Base-by-base conservation (phyloP, 2,888 invertebrate genomes). In the Dusona sp. region DNA sequence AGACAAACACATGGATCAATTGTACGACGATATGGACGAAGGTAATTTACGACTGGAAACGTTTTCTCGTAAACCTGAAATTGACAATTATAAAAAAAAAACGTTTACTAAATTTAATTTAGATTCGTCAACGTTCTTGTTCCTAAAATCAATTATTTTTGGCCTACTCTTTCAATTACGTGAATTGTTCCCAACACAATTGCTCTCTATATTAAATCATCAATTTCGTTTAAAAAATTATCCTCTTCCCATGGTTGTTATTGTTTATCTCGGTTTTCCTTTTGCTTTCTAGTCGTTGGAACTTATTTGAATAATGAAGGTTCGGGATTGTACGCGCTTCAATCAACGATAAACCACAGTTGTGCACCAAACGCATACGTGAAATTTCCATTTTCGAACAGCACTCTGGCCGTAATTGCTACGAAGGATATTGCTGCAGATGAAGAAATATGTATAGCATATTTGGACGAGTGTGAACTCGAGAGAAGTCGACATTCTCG, bases 301-400 rank as follows among this genome's bases (percentile, higher is more conserved):
- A 96, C 96, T 87, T 99, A 99, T 94, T 94, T 99, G 25, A 98
- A 99, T 94, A 98, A 97, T 89, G 99, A 99, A 95, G 99, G 99
- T 0, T 98, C 98, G 0, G 99, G 98, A 0, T 95, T 99, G 0
- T 99, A 97, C 94, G 94, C 95, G 36, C 92, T 97, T n/a, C 99
- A 99, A 93, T 98, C 98, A 92, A 96, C 97, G 65, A 97, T 97
- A 89, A 99, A 99, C 95, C 99, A 99, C 94, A 98, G 98, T 91
- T 99, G 99, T 92, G 94, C 95, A 0, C 98, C 99, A 0, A 99
- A 99, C 94, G 98, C 98, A 0, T 96, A 97, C 92, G 96, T 97
- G 0, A 96, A 97, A 33, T 99, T 98, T 93, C 97, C 97, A 0
- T 96, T 97, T 91, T 97, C 98, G 70, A 97, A 98, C 93, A 97